phyloP scores from a whole-genome alignment of 1,140 invertebrate genomes.

The Elysia chlorotica region DNA sequence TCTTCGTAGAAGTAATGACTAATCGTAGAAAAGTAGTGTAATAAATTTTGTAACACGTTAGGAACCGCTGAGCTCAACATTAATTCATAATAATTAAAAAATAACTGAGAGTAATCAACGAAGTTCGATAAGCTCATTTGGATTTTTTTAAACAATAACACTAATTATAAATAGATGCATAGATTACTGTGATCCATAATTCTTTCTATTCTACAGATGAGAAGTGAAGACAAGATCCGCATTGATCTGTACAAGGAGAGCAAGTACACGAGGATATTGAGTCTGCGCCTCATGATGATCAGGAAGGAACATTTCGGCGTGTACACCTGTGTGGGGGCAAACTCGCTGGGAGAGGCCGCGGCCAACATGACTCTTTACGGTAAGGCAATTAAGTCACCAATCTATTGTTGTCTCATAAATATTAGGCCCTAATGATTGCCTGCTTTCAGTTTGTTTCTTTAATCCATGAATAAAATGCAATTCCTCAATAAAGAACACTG shows the following conservation, averaged over 20 bases:
- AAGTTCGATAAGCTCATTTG: not conserved
- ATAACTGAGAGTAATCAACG: not conserved
- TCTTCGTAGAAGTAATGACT: too few relatives aligned
- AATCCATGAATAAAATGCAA: too few relatives aligned
- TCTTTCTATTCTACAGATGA: not conserved
- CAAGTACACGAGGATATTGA: slow-evolving; percentile 82
- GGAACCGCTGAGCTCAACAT: not conserved
- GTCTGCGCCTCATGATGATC: slow-evolving; percentile 80
- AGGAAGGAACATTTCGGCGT: slow-evolving; percentile 79
- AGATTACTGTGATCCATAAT: slow-evolving; percentile 68
- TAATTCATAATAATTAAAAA: not conserved
- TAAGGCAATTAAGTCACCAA: too few relatives aligned
- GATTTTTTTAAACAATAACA: not conserved
- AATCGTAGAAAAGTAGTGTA: too few relatives aligned
- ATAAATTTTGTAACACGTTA: not conserved
- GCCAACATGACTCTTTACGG: slow-evolving; percentile 84
- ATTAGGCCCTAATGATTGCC: too few relatives aligned
- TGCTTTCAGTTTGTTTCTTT: too few relatives aligned
- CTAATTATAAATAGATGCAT: slow-evolving; percentile 69
- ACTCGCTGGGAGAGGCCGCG: slow-evolving; percentile 84
- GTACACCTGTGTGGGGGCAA: slow-evolving; percentile 89
- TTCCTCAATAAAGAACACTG: too few relatives aligned
- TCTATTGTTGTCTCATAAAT: too few relatives aligned
- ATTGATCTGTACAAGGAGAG: slow-evolving; percentile 75
- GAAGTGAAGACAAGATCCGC: slow-evolving; percentile 40